phyloP scores from a whole-genome alignment of 64 coral and sea anemone species.

The Actinia tenebrosa region DNA sequence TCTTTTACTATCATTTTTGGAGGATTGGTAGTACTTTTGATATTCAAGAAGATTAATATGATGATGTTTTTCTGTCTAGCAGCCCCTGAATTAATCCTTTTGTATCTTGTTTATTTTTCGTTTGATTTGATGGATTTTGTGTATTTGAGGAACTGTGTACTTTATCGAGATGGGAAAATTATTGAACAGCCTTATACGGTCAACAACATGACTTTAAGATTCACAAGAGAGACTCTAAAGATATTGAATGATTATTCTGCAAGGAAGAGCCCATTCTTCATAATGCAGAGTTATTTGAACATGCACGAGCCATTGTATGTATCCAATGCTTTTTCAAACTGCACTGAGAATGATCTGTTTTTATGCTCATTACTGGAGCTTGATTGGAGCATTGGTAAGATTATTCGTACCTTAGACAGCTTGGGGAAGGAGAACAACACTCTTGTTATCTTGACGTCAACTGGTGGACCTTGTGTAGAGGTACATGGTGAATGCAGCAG shows the following conservation, averaged over 20 bases:
- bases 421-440: constrained; percentile 46
- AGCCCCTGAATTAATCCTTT: not conserved
- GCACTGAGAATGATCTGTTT: constrained; percentile 17
- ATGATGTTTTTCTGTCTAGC: constrained; percentile 9
- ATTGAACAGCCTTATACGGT: constrained; percentile 72
- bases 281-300: constrained; percentile 71
- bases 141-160: constrained; percentile 62
- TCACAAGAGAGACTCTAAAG: constrained; percentile 70
- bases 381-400: constrained; percentile 93
- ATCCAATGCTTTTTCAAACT: constrained; percentile 55
- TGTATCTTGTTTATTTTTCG: not conserved
- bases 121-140: constrained; percentile 50
- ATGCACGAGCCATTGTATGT: constrained; percentile 55
- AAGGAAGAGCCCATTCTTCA: constrained; percentile 60
- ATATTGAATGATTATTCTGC: constrained; percentile 48
- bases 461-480: constrained; percentile 43
- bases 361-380: constrained; percentile 58
- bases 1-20: constrained; percentile 5
- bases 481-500: constrained; percentile 7
- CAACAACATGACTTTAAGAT: constrained; percentile 79
- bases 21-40: not conserved
- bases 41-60: constrained; percentile 9
- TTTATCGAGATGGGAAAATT: constrained; percentile 63
- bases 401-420: constrained; percentile 38
- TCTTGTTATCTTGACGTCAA: constrained; percentile 62